Evolutionary conservation across 2,888 invertebrate genomes (phyloP).

Genomic region (Cryptocheilus praepositus): DNA sequence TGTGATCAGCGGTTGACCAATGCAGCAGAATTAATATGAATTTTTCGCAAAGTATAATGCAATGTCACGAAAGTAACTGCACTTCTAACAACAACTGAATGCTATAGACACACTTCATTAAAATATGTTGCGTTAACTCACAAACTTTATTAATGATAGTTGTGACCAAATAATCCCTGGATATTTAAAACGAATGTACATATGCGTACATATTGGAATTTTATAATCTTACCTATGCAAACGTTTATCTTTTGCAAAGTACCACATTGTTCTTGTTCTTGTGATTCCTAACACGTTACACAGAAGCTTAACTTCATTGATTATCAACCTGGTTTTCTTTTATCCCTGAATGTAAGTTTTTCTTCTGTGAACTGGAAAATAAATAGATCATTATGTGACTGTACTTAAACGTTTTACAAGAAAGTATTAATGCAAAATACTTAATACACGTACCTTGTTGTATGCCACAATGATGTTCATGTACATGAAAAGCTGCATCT

Average conservation of each 20-base stretch:
- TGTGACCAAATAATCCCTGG: not conserved
- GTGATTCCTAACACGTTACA: too few species aligned
- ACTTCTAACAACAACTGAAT: too few species aligned
- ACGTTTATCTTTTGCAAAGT: not conserved
- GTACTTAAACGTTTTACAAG: not conserved
- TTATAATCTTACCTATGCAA: conserved; percentile 6
- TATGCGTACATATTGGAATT: not conserved
- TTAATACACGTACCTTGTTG: conserved; percentile 11
- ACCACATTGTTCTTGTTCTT: not conserved
- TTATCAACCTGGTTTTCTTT: conserved; percentile 34
- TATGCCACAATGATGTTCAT: conserved; percentile 1
- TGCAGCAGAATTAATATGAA: too few species aligned
- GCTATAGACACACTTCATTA: too few species aligned
- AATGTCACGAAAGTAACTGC: too few species aligned
- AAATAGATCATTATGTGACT: conserved; percentile 3
- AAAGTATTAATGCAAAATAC: not conserved
- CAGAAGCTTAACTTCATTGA: conserved; percentile 13
- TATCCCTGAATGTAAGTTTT: conserved; percentile 38
- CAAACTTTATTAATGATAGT: not conserved
- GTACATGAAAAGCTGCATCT: conserved; percentile 7
- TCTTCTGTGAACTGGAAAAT: conserved; percentile 39
- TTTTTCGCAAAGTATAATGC: too few species aligned
- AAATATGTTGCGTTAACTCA: not conserved
- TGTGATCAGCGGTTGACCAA: too few species aligned
- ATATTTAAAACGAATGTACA: too few species aligned